Percentiles rank a stretch among this genome's conserved stretches.
phyloP scores from a whole-genome alignment of 2,113 vertebrate species.

The Dunckerocampus dactyliophorus region DNA sequence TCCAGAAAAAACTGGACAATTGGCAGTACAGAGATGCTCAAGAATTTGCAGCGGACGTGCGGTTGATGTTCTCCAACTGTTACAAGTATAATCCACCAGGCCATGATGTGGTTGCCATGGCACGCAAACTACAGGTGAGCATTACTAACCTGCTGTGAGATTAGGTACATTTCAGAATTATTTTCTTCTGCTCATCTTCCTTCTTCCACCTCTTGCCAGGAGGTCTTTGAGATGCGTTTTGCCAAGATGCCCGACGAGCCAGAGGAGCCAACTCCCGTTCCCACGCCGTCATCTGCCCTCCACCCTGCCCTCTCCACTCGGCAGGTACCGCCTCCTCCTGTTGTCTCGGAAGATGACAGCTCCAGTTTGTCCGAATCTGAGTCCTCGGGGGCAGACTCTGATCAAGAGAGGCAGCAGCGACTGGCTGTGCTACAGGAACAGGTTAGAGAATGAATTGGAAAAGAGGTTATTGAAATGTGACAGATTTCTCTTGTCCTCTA shows the following conservation, averaged over 20 bases:
- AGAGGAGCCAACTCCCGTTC: slow-evolving; percentile 74
- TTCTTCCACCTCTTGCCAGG: slow-evolving; percentile 58
- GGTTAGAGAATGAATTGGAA: slow-evolving; percentile 60
- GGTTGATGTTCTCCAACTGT: slow-evolving; percentile 96
- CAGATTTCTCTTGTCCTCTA: slow-evolving; percentile 33
- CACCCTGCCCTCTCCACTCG: slow-evolving; percentile 69
- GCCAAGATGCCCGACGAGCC: slow-evolving; percentile 94
- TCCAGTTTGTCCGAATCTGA: slow-evolving; percentile 87
- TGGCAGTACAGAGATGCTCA: slow-evolving; percentile 85
- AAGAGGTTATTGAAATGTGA: not conserved
- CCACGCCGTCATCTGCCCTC: slow-evolving; percentile 79
- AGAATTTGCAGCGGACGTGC: slow-evolving; percentile 87
- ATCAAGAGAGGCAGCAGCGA: slow-evolving; percentile 86
- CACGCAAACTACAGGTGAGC: slow-evolving; percentile 85
- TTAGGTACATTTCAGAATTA: not conserved
- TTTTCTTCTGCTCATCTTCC: not conserved
- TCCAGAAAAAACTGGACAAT: slow-evolving; percentile 84
- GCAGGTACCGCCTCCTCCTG: slow-evolving; percentile 75
- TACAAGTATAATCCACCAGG: slow-evolving; percentile 95
- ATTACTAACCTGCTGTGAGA: not conserved
- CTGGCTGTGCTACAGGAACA: slow-evolving; percentile 92
- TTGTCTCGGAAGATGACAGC: slow-evolving; percentile 82
- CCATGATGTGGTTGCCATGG: slow-evolving; percentile 92
- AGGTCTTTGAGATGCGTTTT: slow-evolving; percentile 95
- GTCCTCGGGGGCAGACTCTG: slow-evolving; percentile 82